These are phyloP conservation scores for Lordiphosa stackelbergi DNA, from an alignment of 1,140 invertebrate species.

Conservation along the genomic window DNA sequence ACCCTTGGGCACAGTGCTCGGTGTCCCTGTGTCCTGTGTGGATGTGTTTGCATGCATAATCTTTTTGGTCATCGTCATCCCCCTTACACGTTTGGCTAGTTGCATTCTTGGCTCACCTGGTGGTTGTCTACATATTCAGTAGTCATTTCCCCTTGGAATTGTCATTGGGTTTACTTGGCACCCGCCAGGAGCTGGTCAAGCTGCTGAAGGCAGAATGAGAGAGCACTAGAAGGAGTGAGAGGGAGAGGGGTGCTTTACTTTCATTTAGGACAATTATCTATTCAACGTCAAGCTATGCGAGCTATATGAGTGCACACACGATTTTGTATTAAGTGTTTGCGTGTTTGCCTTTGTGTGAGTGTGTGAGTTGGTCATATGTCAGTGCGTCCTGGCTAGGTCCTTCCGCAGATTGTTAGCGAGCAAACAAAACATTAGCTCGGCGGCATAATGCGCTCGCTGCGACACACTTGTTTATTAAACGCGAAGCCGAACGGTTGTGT, in stretches of 20 bases:
- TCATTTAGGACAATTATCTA: slow-evolving; percentile 75
- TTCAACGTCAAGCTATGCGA: slow-evolving; percentile 66
- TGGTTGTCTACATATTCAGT: slow-evolving; percentile 28
- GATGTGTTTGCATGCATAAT: slow-evolving; percentile 69
- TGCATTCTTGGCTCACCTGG: slow-evolving; percentile 35
- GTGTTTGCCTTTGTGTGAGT: slow-evolving; percentile 40
- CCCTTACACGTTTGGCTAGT: slow-evolving; percentile 18
- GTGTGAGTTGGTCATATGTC: slow-evolving; percentile 58
- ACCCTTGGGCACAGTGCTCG: slow-evolving; percentile 9
- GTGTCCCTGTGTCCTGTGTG: slow-evolving; percentile 30
- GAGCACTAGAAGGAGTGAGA: too few species aligned
- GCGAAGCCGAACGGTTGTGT: slow-evolving; percentile 67
- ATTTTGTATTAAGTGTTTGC: slow-evolving; percentile 75
- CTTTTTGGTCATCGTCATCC: slow-evolving; percentile 68
- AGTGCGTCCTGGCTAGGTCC: slow-evolving; percentile 68
- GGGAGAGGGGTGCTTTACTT: slow-evolving; percentile 45
- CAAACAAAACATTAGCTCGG: slow-evolving; percentile 73
- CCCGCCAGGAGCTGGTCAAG: slow-evolving; percentile 47
- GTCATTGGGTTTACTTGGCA: slow-evolving; percentile 59
- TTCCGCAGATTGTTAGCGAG: slow-evolving; percentile 71
- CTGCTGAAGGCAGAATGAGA: slow-evolving; percentile 6
- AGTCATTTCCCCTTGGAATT: slow-evolving; percentile 71
- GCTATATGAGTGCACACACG: slow-evolving; percentile 71
- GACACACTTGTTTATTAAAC: slow-evolving; percentile 73
- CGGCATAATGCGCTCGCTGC: slow-evolving; percentile 53